phyloP scores from a whole-genome alignment of 1,140 invertebrate genomes.

The Parapsyche elsis region DNA sequence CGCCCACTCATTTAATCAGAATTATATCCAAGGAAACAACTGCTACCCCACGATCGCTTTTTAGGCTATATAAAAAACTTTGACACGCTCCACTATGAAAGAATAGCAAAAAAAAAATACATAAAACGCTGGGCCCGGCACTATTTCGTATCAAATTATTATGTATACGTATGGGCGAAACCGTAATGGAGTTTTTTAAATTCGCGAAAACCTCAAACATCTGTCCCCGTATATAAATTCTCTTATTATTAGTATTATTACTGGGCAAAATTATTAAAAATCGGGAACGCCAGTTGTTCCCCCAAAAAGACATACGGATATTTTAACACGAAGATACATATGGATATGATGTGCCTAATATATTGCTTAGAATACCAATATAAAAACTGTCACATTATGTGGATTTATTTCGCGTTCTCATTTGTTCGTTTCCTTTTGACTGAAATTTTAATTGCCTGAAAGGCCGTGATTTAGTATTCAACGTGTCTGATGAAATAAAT shows the following conservation, averaged over 20 bases:
- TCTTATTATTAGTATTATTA: not conserved
- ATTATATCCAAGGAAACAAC: not conserved
- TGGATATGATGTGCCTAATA: not conserved
- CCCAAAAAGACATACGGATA: no score
- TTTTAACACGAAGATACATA: no score
- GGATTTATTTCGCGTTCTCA: not conserved
- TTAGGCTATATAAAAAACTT: not conserved
- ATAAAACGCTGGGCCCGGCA: slow-evolving; percentile 1
- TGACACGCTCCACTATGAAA: not conserved
- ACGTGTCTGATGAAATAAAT: not conserved
- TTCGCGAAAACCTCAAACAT: slow-evolving; percentile 35
- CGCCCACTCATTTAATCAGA: not conserved
- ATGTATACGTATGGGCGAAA: not conserved
- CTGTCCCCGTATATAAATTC: slow-evolving; percentile 21
- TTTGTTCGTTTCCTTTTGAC: not conserved
- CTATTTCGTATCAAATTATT: slow-evolving; percentile 31
- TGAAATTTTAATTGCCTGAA: slow-evolving; percentile 20
- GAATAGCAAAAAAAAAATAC: not conserved
- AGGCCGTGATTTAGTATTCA: not conserved
- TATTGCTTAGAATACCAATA: not conserved
- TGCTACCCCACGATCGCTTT: not conserved
- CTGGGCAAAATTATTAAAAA: slow-evolving; percentile 25
- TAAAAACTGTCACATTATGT: slow-evolving; percentile 6
- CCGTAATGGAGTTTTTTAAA: not conserved
- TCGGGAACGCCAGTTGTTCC: slow-evolving; percentile 5